These are phyloP conservation scores for Alfaro cultratus DNA, from an alignment of 2,797 vertebrate species.

Conservation along the genomic window DNA sequence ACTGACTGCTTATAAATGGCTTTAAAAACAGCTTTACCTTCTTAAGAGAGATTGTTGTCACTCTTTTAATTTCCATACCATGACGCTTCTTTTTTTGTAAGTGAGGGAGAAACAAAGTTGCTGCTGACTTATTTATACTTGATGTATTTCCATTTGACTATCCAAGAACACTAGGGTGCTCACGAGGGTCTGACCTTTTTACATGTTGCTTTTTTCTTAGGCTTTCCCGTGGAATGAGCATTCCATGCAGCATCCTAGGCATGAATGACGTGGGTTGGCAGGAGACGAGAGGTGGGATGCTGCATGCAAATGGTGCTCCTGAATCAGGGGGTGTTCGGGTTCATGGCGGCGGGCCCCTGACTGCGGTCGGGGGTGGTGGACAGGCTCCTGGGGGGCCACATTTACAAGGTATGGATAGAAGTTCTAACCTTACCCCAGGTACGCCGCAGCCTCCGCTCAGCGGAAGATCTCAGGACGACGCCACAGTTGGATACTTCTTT, in stretches of 20 bases:
- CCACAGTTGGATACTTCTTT: conserved; percentile 82
- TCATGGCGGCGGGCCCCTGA: conserved; percentile 69
- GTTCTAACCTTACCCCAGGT: conserved; percentile 63
- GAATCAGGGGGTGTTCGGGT: conserved; percentile 74
- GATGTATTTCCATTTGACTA: background rate
- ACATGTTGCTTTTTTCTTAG: conserved; percentile 41
- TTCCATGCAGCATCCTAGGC: conserved; percentile 85
- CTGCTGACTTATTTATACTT: background rate
- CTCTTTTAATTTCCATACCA: background rate
- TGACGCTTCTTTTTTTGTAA: background rate
- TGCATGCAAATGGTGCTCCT: conserved; percentile 79
- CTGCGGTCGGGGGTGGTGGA: conserved; percentile 65
- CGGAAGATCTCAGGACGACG: conserved; percentile 80
- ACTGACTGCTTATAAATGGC: background rate
- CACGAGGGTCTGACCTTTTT: background rate
- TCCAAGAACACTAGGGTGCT: background rate
- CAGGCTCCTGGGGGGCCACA: conserved; percentile 71
- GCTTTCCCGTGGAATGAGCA: conserved; percentile 83
- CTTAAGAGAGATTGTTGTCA: background rate
- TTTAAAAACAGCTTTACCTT: background rate
- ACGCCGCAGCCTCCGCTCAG: conserved; percentile 76
- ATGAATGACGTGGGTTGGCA: conserved; percentile 88
- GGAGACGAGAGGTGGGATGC: conserved; percentile 84
- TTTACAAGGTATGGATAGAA: conserved; percentile 76
- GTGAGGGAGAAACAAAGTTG: background rate